A percentile compares a stretch with the other conserved stretches of the same genome.
These are phyloP conservation scores for Platyrinchus mystaceus DNA, from an alignment of 2,797 vertebrate species.

Conservation along the genomic window DNA sequence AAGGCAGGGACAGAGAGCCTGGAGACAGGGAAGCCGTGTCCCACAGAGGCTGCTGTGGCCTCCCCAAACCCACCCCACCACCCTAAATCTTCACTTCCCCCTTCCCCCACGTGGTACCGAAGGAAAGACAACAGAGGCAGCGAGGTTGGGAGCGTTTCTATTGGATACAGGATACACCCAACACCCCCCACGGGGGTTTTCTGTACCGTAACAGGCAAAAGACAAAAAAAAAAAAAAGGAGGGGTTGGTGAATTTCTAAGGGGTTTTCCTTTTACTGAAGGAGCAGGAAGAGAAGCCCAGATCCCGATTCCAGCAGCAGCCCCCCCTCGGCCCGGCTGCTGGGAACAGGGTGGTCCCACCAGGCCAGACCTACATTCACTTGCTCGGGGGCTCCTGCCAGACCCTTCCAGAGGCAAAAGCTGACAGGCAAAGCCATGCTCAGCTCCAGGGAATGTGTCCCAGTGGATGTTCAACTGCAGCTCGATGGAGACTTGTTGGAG, in stretches of 20 bases:
- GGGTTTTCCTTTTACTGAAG: background rate
- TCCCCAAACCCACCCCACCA: accelerated
- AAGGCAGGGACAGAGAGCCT: background rate
- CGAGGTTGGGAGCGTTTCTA: background rate
- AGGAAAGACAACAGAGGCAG: background rate
- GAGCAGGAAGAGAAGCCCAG: background rate
- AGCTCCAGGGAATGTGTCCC: background rate
- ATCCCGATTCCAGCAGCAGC: background rate
- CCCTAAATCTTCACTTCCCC: background rate
- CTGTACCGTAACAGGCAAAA: background rate
- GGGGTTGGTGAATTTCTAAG: background rate
- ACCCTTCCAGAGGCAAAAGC: background rate
- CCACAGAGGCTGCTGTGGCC: background rate
- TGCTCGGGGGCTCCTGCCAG: background rate
- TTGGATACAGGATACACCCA: background rate
- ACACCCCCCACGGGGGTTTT: background rate
- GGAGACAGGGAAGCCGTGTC: accelerated
- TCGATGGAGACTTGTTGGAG: background rate
- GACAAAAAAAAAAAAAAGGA: too few relatives aligned
- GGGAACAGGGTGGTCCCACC: background rate
- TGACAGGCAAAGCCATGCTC: background rate
- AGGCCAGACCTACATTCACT: background rate
- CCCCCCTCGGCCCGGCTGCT: background rate
- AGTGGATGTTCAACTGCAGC: background rate
- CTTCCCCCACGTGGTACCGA: too few relatives aligned